phyloP scores from a whole-genome alignment of 53 echinoderm and acorn worm genomes.

The Astropecten irregularis region DNA sequence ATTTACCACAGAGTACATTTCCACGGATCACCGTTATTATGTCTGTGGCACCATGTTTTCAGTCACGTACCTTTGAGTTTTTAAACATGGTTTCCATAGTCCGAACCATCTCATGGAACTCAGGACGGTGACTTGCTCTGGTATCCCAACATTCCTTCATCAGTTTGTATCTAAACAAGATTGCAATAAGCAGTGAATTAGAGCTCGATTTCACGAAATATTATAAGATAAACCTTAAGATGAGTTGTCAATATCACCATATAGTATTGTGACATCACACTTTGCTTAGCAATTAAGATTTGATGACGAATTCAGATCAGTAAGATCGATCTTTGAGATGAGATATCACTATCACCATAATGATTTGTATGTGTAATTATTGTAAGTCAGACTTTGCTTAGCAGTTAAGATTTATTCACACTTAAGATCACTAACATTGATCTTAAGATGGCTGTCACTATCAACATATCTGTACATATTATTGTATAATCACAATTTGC shows the following conservation, averaged over 20 bases:
- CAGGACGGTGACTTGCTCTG: neutral
- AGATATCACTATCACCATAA: neutral
- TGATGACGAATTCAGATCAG: neutral
- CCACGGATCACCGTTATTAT: neutral
- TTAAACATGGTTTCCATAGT: neutral
- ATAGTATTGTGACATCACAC: too few species aligned
- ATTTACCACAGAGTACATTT: neutral
- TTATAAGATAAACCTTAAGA: neutral
- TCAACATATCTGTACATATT: too few species aligned
- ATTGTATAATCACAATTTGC: too few species aligned
- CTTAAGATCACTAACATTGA: too few species aligned
- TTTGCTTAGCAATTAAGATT: neutral
- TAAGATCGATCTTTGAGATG: neutral
- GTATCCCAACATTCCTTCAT: slow-evolving; percentile 16
- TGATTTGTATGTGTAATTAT: too few species aligned
- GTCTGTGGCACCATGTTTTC: neutral
- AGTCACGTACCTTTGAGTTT: neutral
- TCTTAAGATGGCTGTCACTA: too few species aligned
- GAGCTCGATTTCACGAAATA: neutral
- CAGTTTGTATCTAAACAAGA: neutral
- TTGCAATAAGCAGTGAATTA: neutral
- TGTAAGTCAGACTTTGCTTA: too few species aligned
- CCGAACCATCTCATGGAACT: neutral
- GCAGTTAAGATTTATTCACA: too few species aligned
- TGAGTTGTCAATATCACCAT: neutral